Percentiles rank a stretch among this genome's conserved stretches.
These are phyloP conservation scores for Venturia canescens DNA, from an alignment of 1,140 invertebrate genomes.

Conservation along the genomic window DNA sequence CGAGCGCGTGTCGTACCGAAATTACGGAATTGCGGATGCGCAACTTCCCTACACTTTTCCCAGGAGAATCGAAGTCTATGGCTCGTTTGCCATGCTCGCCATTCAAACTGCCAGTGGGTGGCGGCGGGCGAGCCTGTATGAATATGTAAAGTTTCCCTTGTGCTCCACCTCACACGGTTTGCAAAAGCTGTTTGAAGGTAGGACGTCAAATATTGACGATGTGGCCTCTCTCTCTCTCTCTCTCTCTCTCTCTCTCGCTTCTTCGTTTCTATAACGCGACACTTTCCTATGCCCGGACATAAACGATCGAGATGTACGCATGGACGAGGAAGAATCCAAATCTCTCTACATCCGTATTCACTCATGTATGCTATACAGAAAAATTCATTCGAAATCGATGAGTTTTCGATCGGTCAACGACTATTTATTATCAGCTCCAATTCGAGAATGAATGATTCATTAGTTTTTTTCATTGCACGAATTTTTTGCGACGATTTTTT, in stretches of 20 bases:
- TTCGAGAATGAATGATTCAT: too few relatives aligned
- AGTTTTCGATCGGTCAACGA: too few relatives aligned
- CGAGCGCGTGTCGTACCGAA: background rate
- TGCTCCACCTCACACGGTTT: conserved; percentile 42
- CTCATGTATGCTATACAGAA: background rate
- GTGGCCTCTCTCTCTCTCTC: background rate
- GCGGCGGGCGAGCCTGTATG: conserved; percentile 58
- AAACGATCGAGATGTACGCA: background rate
- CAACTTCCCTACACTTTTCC: conserved; percentile 33
- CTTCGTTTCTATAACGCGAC: conserved; percentile 40
- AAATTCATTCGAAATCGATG: too few relatives aligned
- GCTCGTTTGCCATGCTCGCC: conserved; percentile 52
- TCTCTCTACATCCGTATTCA: background rate
- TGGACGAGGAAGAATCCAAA: background rate
- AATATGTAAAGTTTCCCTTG: conserved; percentile 67
- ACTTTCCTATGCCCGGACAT: conserved; percentile 28
- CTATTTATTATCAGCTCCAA: too few relatives aligned
- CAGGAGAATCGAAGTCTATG: conserved; percentile 11
- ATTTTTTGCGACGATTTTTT: too few relatives aligned
- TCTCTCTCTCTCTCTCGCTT: too few relatives aligned
- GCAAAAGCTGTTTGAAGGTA: conserved; percentile 62
- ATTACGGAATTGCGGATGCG: background rate
- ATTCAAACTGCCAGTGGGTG: conserved; percentile 53
- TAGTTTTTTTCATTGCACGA: too few relatives aligned
- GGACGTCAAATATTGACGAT: conserved; percentile 67